Evolutionary conservation across 2,888 invertebrate genomes (phyloP), one percentile per base, ranked within the genome.

Genomic region (Limnephilus auricula): DNA sequence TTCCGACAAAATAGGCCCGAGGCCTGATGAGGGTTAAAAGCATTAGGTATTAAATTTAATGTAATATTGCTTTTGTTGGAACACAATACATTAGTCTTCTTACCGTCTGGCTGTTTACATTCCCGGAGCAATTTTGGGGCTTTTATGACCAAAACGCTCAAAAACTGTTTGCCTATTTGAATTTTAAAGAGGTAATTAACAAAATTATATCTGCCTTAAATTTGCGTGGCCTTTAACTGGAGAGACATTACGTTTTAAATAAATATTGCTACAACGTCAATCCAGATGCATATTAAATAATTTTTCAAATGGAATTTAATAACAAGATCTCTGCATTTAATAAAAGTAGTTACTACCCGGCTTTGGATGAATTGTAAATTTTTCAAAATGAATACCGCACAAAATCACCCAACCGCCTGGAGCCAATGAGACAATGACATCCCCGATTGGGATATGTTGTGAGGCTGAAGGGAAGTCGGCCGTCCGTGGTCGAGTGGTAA

Each of bases 1-100:
- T n/a, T n/a, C n/a, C n/a, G n/a, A n/a, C n/a, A n/a, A n/a, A n/a
- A n/a, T n/a, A n/a, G n/a, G n/a, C n/a, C n/a, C n/a, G n/a, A n/a
- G n/a, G n/a, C n/a, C n/a, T n/a, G n/a, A n/a, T n/a, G n/a, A n/a
- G n/a, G n/a, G n/a, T n/a, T n/a, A 65, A 65, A 65, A n/a, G 65
- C 65, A 65, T 65, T 65, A 40, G 2, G 40, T 40, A 65, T 9
- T 65, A 25, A 65, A 25, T 65, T 65, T 31, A 32, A 80, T 80
- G 30, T 12, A 84, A 90, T 82, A 80, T n/a, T 90, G 85, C 90
- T 79, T 84, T 84, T 84, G 84, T 84, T 2, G n/a, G 18, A 84
- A 40, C 84, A 84, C 84, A 84, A 32, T 84, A 32, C 32, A 32
- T 34, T 32, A n/a, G 37, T 31, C 30, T 30, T 80, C 65, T 65